Evolutionary conservation across 1,140 invertebrate species (phyloP).

Genomic region (Bombus waltoni): DNA sequence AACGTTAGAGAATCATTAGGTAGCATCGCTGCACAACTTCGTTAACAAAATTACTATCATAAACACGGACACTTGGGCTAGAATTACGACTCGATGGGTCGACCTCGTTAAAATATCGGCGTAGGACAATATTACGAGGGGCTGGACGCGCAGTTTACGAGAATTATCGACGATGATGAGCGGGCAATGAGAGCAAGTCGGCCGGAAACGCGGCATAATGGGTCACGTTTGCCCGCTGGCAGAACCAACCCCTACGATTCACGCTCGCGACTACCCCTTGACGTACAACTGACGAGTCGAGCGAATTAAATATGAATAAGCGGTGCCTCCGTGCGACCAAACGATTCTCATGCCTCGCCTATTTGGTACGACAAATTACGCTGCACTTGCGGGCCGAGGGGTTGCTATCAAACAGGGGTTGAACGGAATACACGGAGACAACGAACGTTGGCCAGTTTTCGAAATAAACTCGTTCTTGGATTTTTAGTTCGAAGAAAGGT

Average conservation of each 20-base stretch:
- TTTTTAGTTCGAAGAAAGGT: neutral
- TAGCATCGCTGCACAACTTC: neutral
- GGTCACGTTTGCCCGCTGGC: slow-evolving; percentile 57
- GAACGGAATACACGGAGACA: neutral
- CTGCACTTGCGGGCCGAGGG: slow-evolving; percentile 9
- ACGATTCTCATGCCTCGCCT: slow-evolving; percentile 52
- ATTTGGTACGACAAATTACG: slow-evolving; percentile 50
- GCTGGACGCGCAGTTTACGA: slow-evolving; percentile 8
- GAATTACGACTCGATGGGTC: slow-evolving; percentile 1
- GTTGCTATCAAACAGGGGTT: neutral
- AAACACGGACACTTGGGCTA: neutral
- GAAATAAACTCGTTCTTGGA: neutral
- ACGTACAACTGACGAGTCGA: slow-evolving; percentile 50
- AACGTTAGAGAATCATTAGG: neutral
- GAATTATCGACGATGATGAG: slow-evolving; percentile 71
- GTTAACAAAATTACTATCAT: neutral
- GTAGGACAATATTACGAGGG: neutral
- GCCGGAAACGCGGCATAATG: slow-evolving; percentile 59
- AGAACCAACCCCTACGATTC: slow-evolving; percentile 49
- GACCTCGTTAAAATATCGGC: slow-evolving; percentile 38
- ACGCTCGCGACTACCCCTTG: slow-evolving; percentile 55
- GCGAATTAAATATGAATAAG: slow-evolving; percentile 70
- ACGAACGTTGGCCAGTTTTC: neutral
- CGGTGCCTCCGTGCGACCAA: slow-evolving; percentile 40
- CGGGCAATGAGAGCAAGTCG: slow-evolving; percentile 45